phyloP scores from a whole-genome alignment of 2,797 vertebrate genomes.

The Peromyscus eremicus region DNA sequence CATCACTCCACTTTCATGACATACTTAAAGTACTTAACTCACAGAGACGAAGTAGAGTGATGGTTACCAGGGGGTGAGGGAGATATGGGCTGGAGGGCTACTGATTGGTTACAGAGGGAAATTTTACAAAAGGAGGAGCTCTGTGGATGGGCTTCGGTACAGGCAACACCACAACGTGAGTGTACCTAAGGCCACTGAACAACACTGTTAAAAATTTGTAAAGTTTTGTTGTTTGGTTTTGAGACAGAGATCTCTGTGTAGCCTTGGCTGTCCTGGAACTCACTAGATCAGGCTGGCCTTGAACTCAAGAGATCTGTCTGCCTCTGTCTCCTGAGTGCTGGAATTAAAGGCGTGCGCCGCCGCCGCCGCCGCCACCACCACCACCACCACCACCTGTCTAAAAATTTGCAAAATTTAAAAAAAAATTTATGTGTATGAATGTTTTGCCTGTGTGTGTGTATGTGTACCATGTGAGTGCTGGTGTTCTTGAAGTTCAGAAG shows the following conservation, averaged over 20 bases:
- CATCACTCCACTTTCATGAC: not conserved
- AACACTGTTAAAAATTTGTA: not conserved
- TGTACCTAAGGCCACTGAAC: not conserved
- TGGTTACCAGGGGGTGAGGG: not conserved
- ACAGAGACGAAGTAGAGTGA: not conserved
- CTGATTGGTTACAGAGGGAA: not conserved
- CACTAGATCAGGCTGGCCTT: not conserved
- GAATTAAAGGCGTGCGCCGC: not conserved
- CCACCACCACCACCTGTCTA: too few relatives aligned
- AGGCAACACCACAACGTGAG: not conserved
- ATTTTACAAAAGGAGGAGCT: constrained; percentile 3
- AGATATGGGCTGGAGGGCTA: too few relatives aligned
- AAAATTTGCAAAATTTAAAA: not conserved
- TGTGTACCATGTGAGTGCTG: not conserved
- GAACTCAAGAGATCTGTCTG: too few relatives aligned
- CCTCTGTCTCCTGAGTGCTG: not conserved
- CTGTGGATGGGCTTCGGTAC: not conserved
- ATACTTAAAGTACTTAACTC: not conserved
- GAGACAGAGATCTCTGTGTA: not conserved
- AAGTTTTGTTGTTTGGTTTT: not conserved
- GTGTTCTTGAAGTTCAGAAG: too few relatives aligned
- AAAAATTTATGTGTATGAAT: not conserved
- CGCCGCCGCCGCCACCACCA: too few relatives aligned
- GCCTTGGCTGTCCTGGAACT: not conserved
- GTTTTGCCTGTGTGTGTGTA: not conserved